Evolutionary conservation across 2,113 vertebrate species (phyloP).

Genomic region (Coracopsis vasa): DNA sequence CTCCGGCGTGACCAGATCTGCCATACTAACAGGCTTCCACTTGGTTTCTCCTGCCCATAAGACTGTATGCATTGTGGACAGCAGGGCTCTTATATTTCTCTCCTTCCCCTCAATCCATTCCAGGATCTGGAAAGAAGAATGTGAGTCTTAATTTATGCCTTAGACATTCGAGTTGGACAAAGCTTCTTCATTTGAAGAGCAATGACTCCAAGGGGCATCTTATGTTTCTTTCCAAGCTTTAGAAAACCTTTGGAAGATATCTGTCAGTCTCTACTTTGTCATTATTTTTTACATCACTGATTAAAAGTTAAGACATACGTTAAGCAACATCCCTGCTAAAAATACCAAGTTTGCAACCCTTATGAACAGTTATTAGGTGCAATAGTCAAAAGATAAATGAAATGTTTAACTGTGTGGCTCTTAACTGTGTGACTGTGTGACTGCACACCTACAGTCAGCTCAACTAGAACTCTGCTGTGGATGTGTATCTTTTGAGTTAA

Average conservation of each 20-base stretch:
- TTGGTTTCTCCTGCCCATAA: constrained; percentile 96
- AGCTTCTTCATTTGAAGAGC: background rate
- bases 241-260: background rate
- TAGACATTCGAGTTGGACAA: background rate
- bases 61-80: constrained; percentile 98
- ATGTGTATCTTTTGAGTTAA: background rate
- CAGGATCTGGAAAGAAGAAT: constrained; percentile 79
- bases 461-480: background rate
- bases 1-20: constrained; percentile 96
- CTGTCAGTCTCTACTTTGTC: background rate
- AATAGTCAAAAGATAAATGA: background rate
- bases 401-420: background rate
- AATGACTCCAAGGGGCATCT: background rate
- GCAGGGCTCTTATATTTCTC: constrained; percentile 93
- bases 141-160: background rate
- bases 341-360: background rate
- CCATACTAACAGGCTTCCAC: constrained; percentile 97
- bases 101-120: constrained; percentile 99
- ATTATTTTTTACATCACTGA: background rate
- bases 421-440: background rate
- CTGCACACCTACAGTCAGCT: background rate
- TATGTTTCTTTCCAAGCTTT: background rate
- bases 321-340: background rate
- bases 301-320: background rate
- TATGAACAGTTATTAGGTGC: background rate